These are phyloP conservation scores for Ectropis grisescens DNA, from an alignment of 1,140 invertebrate genomes.

Conservation along the genomic window DNA sequence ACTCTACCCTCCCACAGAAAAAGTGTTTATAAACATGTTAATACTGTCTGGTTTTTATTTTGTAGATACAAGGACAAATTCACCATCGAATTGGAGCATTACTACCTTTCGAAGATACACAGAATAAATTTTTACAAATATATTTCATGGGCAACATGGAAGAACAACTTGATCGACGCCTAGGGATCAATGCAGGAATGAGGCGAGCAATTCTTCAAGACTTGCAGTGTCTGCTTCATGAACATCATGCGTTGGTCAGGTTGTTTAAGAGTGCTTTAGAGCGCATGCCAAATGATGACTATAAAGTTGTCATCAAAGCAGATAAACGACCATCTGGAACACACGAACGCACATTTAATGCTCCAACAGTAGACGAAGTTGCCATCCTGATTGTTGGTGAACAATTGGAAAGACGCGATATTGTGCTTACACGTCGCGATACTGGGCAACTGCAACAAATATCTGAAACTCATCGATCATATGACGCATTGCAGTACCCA, in stretches of 20 bases:
- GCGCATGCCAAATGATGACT: slow-evolving; percentile 38
- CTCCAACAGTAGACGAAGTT: slow-evolving; percentile 13
- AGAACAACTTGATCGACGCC: slow-evolving; percentile 43
- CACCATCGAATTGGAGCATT: too few species aligned
- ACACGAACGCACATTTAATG: slow-evolving; percentile 19
- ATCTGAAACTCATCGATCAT: not conserved
- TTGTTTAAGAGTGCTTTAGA: slow-evolving; percentile 21
- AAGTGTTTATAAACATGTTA: slow-evolving; percentile 22
- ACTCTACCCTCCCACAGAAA: too few species aligned
- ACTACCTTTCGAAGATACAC: slow-evolving; percentile 19
- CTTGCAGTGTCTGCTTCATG: slow-evolving; percentile 40
- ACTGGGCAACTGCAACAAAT: not conserved
- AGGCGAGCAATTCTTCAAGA: slow-evolving; percentile 30
- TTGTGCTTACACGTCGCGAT: slow-evolving; percentile 5
- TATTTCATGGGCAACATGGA: slow-evolving; percentile 45
- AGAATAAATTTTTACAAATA: slow-evolving; percentile 43
- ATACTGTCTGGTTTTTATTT: slow-evolving; percentile 21
- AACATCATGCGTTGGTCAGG: slow-evolving; percentile 46
- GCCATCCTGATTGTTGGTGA: not conserved
- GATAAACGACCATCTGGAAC: slow-evolving; percentile 32
- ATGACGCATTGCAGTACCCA: not conserved
- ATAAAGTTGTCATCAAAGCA: slow-evolving; percentile 40
- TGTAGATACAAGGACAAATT: too few species aligned
- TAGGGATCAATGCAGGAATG: slow-evolving; percentile 24
- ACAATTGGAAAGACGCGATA: not conserved